These are phyloP conservation scores for Stenoptilia bipunctidactyla DNA, from an alignment of 2,888 invertebrate genomes.

Conservation along the genomic window DNA sequence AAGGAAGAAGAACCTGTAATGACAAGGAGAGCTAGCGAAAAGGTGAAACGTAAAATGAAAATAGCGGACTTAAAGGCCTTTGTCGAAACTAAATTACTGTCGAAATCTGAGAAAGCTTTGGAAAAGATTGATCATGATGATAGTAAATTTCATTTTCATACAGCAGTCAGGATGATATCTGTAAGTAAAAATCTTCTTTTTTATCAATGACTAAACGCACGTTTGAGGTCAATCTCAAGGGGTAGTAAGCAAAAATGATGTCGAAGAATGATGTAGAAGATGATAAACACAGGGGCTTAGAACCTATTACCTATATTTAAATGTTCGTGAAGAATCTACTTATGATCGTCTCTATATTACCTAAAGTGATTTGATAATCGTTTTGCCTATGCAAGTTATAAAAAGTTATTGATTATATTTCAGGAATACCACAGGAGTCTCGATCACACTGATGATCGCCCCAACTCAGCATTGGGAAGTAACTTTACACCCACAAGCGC, in stretches of 20 bases:
- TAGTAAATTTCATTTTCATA: conserved; percentile 68
- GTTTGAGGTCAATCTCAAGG: too few relatives aligned
- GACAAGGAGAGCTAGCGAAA: conserved; percentile 81
- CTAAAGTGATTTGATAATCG: conserved; percentile 27
- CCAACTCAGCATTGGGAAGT: conserved; percentile 77
- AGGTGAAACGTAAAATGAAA: conserved; percentile 87
- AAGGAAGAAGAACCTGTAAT: conserved; percentile 56
- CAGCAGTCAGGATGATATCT: conserved; percentile 75
- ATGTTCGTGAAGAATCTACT: too few relatives aligned
- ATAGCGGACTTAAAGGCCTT: conserved; percentile 93
- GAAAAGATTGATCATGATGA: conserved; percentile 90
- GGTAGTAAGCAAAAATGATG: too few relatives aligned
- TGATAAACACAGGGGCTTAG: too few relatives aligned
- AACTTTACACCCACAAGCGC: conserved; percentile 73
- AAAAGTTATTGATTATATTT: conserved; percentile 17
- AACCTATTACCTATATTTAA: too few relatives aligned
- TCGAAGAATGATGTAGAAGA: too few relatives aligned
- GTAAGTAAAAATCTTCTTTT: too few relatives aligned
- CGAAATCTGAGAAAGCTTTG: conserved; percentile 91
- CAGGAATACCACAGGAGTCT: conserved; percentile 87
- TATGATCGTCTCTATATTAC: too few relatives aligned
- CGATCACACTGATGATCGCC: conserved; percentile 83
- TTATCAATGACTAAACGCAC: too few relatives aligned
- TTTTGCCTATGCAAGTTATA: too few relatives aligned
- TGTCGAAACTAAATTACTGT: conserved; percentile 90